Evolutionary conservation across 2,888 invertebrate species (phyloP).

Genomic region (Falcaria lacertinaria): DNA sequence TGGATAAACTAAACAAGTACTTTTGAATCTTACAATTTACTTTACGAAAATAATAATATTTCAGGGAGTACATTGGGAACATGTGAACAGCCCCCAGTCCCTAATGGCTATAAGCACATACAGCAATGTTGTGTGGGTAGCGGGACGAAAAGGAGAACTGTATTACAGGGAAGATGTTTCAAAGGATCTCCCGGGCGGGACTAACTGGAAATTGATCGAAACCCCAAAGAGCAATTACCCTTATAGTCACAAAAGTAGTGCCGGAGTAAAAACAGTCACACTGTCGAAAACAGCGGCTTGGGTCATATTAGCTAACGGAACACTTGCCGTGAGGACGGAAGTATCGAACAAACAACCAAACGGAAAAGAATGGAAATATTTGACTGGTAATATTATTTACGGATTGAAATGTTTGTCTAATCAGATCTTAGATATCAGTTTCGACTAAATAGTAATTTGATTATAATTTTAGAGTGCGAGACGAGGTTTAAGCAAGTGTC

Average conservation of each 20-base stretch:
- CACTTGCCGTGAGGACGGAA: constrained; percentile 88
- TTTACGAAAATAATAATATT: too few species aligned
- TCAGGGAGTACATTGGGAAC: constrained; percentile 88
- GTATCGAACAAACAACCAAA: constrained; percentile 87
- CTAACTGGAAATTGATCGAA: constrained; percentile 90
- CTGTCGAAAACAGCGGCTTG: constrained; percentile 87
- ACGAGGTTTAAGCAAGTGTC: constrained; percentile 85
- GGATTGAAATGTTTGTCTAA: constrained; percentile 1
- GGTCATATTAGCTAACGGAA: constrained; percentile 87
- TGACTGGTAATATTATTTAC: constrained; percentile 43
- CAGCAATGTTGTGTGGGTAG: constrained; percentile 89
- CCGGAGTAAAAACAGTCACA: constrained; percentile 85
- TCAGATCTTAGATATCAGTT: too few species aligned
- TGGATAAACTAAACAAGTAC: too few species aligned
- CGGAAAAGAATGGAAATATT: constrained; percentile 91
- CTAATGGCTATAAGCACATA: constrained; percentile 86
- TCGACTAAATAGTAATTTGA: not conserved
- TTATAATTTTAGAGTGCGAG: constrained; percentile 51
- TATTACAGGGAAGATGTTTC: constrained; percentile 89
- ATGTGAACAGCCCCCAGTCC: constrained; percentile 89
- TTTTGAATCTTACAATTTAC: too few species aligned
- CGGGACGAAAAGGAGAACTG: constrained; percentile 91
- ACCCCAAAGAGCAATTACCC: constrained; percentile 61
- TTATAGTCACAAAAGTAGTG: constrained; percentile 45
- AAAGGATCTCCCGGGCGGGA: constrained; percentile 81